Percentiles rank a stretch among this genome's conserved stretches.
phyloP scores from a whole-genome alignment of 2,888 invertebrate species.

The Pilophorus perplexus region DNA sequence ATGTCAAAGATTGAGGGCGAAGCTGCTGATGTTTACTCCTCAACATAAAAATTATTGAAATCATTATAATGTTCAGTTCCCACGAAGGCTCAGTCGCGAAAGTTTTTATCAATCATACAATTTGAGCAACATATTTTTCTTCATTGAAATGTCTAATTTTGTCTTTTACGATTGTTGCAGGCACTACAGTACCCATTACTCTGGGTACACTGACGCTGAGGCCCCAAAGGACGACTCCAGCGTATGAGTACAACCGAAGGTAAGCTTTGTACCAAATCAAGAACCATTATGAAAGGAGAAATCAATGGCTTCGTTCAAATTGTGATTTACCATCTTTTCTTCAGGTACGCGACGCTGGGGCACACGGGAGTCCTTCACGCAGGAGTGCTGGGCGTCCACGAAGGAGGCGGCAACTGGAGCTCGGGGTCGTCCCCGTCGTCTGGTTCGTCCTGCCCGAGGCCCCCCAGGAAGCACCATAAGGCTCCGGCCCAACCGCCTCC shows the following conservation, averaged over 20 bases:
- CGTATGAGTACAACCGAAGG: conserved; percentile 48
- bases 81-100: too few relatives aligned
- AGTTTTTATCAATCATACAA: too few relatives aligned
- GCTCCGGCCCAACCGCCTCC: conserved; percentile 35
- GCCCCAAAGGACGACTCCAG: conserved; percentile 45
- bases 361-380: conserved; percentile 52
- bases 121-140: too few relatives aligned
- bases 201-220: conserved; percentile 52
- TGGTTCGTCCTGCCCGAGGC: conserved; percentile 43
- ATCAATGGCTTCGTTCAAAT: too few relatives aligned
- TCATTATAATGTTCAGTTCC: too few relatives aligned
- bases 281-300: too few relatives aligned
- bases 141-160: too few relatives aligned
- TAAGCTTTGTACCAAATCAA: too few relatives aligned
- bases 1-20: too few relatives aligned
- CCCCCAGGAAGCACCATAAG: conserved; percentile 39
- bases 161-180: too few relatives aligned
- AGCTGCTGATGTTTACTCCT: too few relatives aligned
- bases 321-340: background rate
- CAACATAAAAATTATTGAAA: too few relatives aligned
- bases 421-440: conserved; percentile 47
- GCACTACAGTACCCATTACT: conserved; percentile 55
- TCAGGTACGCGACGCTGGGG: conserved; percentile 51
- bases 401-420: conserved; percentile 48
- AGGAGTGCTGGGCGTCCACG: conserved; percentile 46